Evolutionary conservation across 23 tunicate genomes (phyloP).

Genomic region (Clavelina lepadiformis): DNA sequence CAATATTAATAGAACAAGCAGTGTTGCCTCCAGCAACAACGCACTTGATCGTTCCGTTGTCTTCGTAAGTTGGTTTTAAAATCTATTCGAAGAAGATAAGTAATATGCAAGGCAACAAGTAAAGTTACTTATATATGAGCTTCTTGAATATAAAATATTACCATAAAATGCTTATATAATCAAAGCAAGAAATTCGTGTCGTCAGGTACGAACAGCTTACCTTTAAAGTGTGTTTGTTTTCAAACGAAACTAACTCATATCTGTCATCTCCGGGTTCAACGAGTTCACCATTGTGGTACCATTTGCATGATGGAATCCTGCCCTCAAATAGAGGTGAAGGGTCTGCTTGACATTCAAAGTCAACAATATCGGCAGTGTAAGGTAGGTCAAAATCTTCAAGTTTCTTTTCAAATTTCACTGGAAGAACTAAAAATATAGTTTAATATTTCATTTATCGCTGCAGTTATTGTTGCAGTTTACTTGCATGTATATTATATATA

Average conservation of each 20-base stretch:
- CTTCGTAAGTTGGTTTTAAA: conserved; percentile 56
- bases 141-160: background rate
- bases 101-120: no score
- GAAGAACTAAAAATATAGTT: conserved; percentile 83
- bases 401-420: conserved; percentile 55
- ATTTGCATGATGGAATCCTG: conserved; percentile 32
- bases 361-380: conserved; percentile 55
- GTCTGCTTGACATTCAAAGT: conserved; percentile 48
- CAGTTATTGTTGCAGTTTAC: no score
- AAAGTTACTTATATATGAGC: background rate
- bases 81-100: no score
- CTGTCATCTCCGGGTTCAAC: conserved; percentile 73
- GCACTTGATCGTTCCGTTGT: conserved; percentile 67
- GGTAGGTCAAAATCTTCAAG: conserved; percentile 33
- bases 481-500: no score
- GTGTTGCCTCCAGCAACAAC: conserved; percentile 67
- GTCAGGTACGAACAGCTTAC: conserved; percentile 13
- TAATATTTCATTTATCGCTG: no score
- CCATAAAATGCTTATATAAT: no score
- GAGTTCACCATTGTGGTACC: conserved; percentile 78
- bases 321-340: conserved; percentile 69
- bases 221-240: conserved; percentile 64
- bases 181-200: no score
- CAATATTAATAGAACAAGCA: conserved; percentile 50
- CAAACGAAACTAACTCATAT: conserved; percentile 71